Base-by-base conservation (phyloP, 2,113 vertebrate species). In the Microtus montanus region DNA sequence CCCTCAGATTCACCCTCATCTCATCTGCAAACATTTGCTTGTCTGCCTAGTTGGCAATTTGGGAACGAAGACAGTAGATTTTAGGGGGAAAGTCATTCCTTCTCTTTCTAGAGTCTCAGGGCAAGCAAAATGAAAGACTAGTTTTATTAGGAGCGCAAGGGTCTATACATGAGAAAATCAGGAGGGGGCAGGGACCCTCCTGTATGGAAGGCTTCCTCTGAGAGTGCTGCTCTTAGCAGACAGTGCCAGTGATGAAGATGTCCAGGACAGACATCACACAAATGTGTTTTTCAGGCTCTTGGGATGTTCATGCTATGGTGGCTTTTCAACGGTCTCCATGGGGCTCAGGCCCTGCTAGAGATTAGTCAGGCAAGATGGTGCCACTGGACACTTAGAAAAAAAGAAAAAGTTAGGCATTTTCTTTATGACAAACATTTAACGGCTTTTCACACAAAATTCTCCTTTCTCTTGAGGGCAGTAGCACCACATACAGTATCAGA, bases 131-230 rank as follows among this genome's bases (percentile, higher is more conserved):
- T 14, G 4, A 94, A 92, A 94, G 38, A 26, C 17, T 85, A 26
- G 20, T 24, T 89, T 95, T 91, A 47, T 75, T 35, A 94, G 54
- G 71, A 90, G 89, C 35, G 58, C 19, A 66, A 75, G 15, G 87
- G 13, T 22, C 5, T n/a, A 66, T 74, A 12, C 66, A 20, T 75
- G 75, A 35, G 85, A 92, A 74, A 87, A 68, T 28, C 3, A 35
- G 47, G 73, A 79, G 41, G 10, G 10, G 24, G 9, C 64, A 89
- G n/a, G 54, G 49, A 80, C 22, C 1, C 17, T 77, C 80, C 5
- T 0, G 10, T 82, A 82, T 30, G 90, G 68, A 61, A 88, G 5
- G 22, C 47, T 82, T 83, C 90, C 49, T 88, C 61, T 97, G 47
- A 92, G 54, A 44, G 26, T 49, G 17, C 63, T 24, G 38, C 12